phyloP scores from a whole-genome alignment of 2,113 vertebrate species.

The Ceuthmochares aereus region DNA sequence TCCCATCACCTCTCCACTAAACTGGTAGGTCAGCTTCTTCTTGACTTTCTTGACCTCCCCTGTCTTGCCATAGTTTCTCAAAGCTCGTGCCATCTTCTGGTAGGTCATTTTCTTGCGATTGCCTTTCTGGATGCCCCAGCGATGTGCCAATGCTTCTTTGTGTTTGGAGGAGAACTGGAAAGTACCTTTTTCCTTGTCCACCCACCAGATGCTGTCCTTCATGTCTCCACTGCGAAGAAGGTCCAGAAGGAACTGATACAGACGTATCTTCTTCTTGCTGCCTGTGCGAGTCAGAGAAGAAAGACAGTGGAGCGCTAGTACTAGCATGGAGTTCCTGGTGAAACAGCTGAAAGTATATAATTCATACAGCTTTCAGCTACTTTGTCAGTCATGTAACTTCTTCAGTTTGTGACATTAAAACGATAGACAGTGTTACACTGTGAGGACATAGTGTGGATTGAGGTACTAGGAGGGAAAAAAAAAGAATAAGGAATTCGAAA shows the following conservation, averaged over 20 bases:
- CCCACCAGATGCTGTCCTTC: conserved; percentile 99
- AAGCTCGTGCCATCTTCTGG: conserved; percentile 97
- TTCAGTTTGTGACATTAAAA: neutral
- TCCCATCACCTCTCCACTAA: conserved; percentile 96
- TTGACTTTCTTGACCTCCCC: conserved; percentile 98
- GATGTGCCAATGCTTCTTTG: conserved; percentile 94
- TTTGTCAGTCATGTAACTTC: neutral
- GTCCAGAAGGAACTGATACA: conserved; percentile 98
- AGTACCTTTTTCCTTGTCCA: conserved; percentile 97
- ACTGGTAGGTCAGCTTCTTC: conserved; percentile 99
- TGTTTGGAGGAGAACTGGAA: conserved; percentile 99
- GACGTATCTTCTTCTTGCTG: conserved; percentile 97
- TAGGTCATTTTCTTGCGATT: conserved; percentile 99
- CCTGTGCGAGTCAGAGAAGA: conserved; percentile 74
- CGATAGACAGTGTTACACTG: neutral
- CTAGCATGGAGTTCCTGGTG: neutral
- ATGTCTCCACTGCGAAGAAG: conserved; percentile 95
- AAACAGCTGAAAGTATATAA: neutral
- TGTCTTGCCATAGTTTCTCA: conserved; percentile 98
- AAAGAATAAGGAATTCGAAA: neutral
- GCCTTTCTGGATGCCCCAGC: conserved; percentile 98
- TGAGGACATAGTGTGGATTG: neutral
- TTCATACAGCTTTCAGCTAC: neutral
- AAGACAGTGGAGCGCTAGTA: neutral
- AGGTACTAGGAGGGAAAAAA: neutral